These are phyloP conservation scores for Zaprionus obscuricornis DNA, from an alignment of 2,888 invertebrate species.

Conservation along the genomic window DNA sequence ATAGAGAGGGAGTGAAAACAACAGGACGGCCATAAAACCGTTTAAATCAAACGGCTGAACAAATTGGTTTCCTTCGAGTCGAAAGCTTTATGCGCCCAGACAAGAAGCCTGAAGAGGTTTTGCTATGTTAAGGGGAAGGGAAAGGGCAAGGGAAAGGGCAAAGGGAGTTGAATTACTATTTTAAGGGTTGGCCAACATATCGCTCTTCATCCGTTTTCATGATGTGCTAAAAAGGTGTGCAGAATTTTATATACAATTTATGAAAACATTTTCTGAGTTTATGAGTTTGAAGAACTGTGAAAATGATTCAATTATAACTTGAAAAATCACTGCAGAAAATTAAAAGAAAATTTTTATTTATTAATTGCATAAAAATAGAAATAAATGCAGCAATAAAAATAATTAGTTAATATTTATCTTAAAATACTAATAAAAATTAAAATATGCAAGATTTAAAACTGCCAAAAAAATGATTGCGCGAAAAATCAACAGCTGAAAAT, in stretches of 20 bases:
- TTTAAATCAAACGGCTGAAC: conserved; percentile 79
- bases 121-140: background rate
- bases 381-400: no score
- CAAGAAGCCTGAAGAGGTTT: conserved; percentile 33
- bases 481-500: no score
- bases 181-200: conserved; percentile 37
- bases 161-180: background rate
- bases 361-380: no score
- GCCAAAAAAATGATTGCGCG: no score
- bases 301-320: no score
- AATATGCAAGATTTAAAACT: no score
- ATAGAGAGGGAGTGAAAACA: conserved; percentile 60
- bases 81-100: conserved; percentile 72
- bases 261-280: no score
- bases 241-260: conserved; percentile 6
- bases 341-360: no score
- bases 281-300: no score
- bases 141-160: background rate
- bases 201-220: conserved; percentile 14
- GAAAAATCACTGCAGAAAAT: no score
- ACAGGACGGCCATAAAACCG: conserved; percentile 78
- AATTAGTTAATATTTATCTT: no score
- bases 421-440: no score
- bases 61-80: conserved; percentile 79
- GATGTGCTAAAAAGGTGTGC: conserved; percentile 50